Evolutionary conservation across 2,797 vertebrate genomes (phyloP), one percentile per base, ranked within the genome.

Genomic region (Lutra lutra): DNA sequence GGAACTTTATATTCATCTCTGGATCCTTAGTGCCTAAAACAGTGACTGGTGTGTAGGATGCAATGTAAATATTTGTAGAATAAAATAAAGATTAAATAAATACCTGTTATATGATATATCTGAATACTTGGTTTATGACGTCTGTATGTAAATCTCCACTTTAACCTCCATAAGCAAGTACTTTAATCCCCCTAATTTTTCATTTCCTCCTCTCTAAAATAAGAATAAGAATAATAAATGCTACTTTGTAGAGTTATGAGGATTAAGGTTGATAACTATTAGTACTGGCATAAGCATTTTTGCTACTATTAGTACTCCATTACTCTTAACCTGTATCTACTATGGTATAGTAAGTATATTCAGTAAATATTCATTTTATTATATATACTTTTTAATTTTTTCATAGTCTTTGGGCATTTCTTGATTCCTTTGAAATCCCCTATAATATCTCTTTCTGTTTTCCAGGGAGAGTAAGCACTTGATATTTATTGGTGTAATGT

Each of bases 351-450:
- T 97, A 96, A 62, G 43, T 82, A 84, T 88, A 83, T 94, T 94
- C 21, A 78, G 6, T 54, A 66, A 95, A 87, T 86, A 68, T 4
- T 1, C 83, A 18, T 83, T 86, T 84, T 93, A 79, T 91, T 93
- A n/a, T 77, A 82, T 78, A 90, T 91, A 62, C 43, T 17, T 97
- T 51, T 86, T 40, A 20, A 86, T 95, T 92, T 20, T 89, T 95
- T 87, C 17, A 23, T 89, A 64, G 40, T 88, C 32, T 94, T 72
- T 51, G 66, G 7, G 23, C 17, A 1, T 93, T 85, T 97, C 60
- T 90, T 96, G 60, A 92, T 97, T 92, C 43, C 46, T 94, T 95
- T 95, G 79, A n/a, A 72, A 83, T 95, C 29, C 2, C 21, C 18
- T 94, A 9, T 86, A 60, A 21, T 80, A 72, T 78, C 56, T 88